Base-by-base conservation (phyloP, 2,113 vertebrate species). In the Bothrops jararaca region DNA sequence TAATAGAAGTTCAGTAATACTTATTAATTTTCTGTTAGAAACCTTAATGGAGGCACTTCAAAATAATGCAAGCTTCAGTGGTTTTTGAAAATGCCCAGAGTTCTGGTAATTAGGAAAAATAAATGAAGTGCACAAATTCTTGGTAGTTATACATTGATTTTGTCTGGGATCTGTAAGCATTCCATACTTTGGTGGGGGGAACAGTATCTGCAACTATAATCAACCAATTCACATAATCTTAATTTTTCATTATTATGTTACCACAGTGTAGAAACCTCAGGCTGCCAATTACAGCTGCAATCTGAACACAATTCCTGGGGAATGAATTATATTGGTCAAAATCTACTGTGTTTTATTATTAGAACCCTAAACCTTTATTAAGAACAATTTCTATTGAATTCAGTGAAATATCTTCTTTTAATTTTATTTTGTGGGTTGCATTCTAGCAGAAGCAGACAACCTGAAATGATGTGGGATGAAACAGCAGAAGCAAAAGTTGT, bases 21-120 rank as follows among this genome's bases (percentile, higher is more conserved):
- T 94, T 95, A 4, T 85, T 89, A 29, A 60, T 92, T 97, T 96
- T 91, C 92, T 56, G 94, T 89, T 94, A 93, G 93, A 94, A 95
- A 85, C 94, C 90, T 90, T 93, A 39, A 48, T 91, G 69, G 74
- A 80, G 87, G 54, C 12, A 2, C 42, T 20, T 56, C 39, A 94
- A 96, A 91, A 87, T 0, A 86, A 89, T 69, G 86, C 88, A 88
- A 29, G 91, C 89, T 74, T 69, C 87, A 89, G 1, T 92, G 53
- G 86, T 93, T 89, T 94, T 88, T 90, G 91, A n/a, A 93, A 93
- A 88, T 88, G 88, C 29, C 3, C 0, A 0, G 45, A 88, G 26
- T 91, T 95, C 86, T 92, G 69, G 88, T 90, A 58, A 52, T 57
- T 89, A 85, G 92, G 39, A 1, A 20, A 90, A 9, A 88, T 92